Evolutionary conservation across 2,797 vertebrate genomes (phyloP), one percentile per base, ranked within the genome.

Genomic region (Eutrigla gurnardus): DNA sequence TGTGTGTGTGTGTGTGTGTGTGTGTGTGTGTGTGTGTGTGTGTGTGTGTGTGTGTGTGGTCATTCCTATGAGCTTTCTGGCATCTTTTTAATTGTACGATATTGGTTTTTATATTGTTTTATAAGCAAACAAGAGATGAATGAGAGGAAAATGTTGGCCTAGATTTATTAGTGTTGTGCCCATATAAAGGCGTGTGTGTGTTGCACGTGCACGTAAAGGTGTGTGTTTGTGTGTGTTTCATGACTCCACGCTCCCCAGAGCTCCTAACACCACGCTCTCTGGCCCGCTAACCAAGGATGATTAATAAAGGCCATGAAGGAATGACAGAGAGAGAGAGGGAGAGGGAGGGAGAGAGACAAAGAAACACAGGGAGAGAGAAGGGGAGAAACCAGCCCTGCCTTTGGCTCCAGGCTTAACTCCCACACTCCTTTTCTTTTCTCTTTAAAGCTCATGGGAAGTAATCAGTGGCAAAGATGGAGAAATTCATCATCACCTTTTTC

Each of bases 271-370:
- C 81, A 78, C 52, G 53, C 78, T 90, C 89, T 86, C 77, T 91
- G 90, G 87, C 90, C 90, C 81, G 88, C 91, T 92, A 92, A 92
- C 88, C 89, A 91, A 91, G 87, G 90, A 90, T 93, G 91, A 94
- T 93, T 92, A 92, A 92, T 93, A 90, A 92, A 91, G 86, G 83
- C 75, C 88, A 88, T 55, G 52, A 55, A 76, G 74, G 82, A 82
- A 61, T 0, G 75, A 77, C 57, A 63, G 79, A 82, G 75, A 9
- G 70, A 47, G 43, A 5, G 25, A 7, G 35, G 25, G 54, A 71
- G 66, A 71, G 65, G 68, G 49, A 73, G 42, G 11, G 40, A 11
- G 40, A 42, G 40, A 42, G 49, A 57, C 35, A 57, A 52, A 73
- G 18, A 72, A n/a, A 60, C 35, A 36, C 25, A 70, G 64, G 9